These are phyloP conservation scores for Luidia sarsii DNA, from an alignment of 53 echinoderm and acorn worm species.

Conservation along the genomic window DNA sequence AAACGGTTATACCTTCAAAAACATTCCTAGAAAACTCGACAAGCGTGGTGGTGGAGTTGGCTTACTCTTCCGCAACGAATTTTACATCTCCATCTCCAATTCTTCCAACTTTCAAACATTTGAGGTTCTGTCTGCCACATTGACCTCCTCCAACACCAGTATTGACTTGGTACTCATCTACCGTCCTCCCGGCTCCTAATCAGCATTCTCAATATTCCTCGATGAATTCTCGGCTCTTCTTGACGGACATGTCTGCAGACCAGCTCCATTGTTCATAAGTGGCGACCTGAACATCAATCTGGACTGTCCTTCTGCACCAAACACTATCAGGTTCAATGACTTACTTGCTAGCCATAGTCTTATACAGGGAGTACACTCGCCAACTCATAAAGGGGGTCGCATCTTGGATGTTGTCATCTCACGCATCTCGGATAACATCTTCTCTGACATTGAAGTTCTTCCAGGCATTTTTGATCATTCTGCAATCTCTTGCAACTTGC, in stretches of 20 bases:
- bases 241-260: too few species aligned
- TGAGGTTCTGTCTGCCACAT: conserved; percentile 18
- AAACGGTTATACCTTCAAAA: conserved; percentile 27
- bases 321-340: too few species aligned
- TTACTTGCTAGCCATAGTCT: too few species aligned
- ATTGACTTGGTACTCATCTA: too few species aligned
- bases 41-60: conserved; percentile 46
- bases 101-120: background rate
- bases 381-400: too few species aligned
- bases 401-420: too few species aligned
- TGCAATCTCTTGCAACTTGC: too few species aligned
- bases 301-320: conserved; percentile 2
- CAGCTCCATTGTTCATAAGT: background rate
- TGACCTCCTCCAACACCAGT: background rate
- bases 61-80: conserved; percentile 7
- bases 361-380: too few species aligned
- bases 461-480: too few species aligned
- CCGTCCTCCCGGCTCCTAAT: conserved; percentile 11
- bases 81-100: background rate
- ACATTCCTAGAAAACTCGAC: background rate
- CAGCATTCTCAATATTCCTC: conserved; percentile 8
- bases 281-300: conserved; percentile 20
- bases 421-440: too few species aligned
- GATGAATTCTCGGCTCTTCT: too few species aligned
- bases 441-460: too few species aligned